Conservation (phyloP, 2,113 vertebrate species). For the Acrocephalus kingi region DNA sequence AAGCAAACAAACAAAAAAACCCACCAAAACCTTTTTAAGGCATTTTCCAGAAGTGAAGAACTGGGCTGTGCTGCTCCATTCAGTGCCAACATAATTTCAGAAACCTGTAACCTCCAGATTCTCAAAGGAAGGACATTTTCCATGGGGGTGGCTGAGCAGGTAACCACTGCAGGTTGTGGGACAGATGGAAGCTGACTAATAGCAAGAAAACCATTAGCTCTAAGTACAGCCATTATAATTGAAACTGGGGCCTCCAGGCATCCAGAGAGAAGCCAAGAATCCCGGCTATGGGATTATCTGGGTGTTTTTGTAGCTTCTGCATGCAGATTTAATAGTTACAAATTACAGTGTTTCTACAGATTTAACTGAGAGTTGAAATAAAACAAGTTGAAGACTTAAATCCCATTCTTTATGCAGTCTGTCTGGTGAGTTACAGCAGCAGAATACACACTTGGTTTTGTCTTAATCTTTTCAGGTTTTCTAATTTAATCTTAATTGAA, state of each 20-base stretch:
- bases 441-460: not conserved
- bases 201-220: constrained; percentile 6
- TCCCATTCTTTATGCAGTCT: not conserved
- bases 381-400: not conserved
- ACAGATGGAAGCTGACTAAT: constrained; percentile 33
- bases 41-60: not conserved
- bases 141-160: not conserved
- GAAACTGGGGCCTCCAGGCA: not conserved
- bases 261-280: not conserved
- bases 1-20: not conserved
- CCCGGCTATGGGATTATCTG: not conserved
- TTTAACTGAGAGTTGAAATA: not conserved
- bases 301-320: not conserved
- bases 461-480: not conserved
- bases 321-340: not conserved
- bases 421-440: not conserved
- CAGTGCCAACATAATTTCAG: not conserved
- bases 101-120: not conserved
- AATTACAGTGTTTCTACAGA: not conserved
- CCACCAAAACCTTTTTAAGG: not conserved
- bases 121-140: not conserved
- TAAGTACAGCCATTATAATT: not conserved
- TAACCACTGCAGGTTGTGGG: not conserved
- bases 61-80: not conserved
- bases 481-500: not conserved